Evolutionary conservation across 2,113 vertebrate genomes (phyloP).

Genomic region (Chelonoidis abingdonii): DNA sequence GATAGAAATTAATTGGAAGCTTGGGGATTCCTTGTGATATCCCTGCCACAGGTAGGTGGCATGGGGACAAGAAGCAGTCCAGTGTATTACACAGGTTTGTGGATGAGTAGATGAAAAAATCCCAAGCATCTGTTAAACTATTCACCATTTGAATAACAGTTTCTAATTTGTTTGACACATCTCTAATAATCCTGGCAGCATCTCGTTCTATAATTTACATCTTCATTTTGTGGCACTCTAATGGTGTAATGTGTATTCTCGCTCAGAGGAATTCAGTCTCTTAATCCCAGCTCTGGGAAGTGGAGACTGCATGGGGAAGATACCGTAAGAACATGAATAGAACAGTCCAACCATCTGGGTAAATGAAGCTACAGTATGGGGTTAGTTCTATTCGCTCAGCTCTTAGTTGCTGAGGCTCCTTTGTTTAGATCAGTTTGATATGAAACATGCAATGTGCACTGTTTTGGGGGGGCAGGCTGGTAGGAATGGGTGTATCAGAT

Average conservation of each 20-base stretch:
- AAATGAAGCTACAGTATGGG: rapidly evolving
- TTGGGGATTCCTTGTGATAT: background rate
- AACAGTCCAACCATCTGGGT: background rate
- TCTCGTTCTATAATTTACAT: constrained; percentile 23
- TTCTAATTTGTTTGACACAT: constrained; percentile 31
- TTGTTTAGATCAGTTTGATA: background rate
- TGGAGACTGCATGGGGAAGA: rapidly evolving
- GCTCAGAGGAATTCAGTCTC: background rate
- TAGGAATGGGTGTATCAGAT: background rate
- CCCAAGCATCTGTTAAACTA: background rate
- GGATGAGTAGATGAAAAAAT: background rate
- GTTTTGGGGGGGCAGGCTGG: rapidly evolving
- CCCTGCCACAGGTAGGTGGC: background rate
- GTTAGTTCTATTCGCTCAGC: background rate
- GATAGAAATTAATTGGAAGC: background rate
- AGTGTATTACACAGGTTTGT: background rate
- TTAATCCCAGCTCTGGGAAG: background rate
- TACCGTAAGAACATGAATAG: background rate
- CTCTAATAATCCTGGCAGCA: constrained; percentile 36
- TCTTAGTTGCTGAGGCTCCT: background rate
- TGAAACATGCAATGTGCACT: rapidly evolving
- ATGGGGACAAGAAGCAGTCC: background rate
- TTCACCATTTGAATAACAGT: constrained; percentile 23
- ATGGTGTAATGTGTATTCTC: background rate
- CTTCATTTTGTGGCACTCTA: constrained; percentile 41